phyloP scores from a whole-genome alignment of 2,888 invertebrate species.

The Muschampia plurimacula region DNA sequence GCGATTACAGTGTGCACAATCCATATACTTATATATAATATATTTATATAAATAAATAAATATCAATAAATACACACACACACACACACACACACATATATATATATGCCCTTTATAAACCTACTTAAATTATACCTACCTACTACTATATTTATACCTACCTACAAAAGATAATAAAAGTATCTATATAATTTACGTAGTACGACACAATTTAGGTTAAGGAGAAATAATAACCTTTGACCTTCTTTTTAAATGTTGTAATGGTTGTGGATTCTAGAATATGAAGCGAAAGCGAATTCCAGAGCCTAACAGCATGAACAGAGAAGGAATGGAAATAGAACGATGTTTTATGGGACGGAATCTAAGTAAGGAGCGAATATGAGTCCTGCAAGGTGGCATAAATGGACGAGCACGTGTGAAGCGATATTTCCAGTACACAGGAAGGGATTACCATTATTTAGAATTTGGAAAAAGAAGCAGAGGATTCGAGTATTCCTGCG shows the following conservation, averaged over 20 bases:
- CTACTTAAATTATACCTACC: too few relatives aligned
- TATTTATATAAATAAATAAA: too few relatives aligned
- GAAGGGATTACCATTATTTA: background rate
- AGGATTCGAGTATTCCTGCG: background rate
- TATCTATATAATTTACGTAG: too few relatives aligned
- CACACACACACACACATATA: too few relatives aligned
- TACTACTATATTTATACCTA: too few relatives aligned
- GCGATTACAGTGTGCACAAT: too few relatives aligned
- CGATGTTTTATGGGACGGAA: background rate
- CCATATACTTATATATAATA: too few relatives aligned
- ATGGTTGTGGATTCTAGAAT: background rate
- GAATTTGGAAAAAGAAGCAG: background rate
- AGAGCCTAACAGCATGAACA: background rate
- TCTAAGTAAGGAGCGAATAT: background rate
- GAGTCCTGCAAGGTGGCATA: background rate
- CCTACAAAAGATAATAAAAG: too few relatives aligned
- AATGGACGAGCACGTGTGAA: background rate
- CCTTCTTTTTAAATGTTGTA: background rate
- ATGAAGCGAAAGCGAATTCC: background rate
- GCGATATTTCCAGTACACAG: background rate
- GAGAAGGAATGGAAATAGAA: background rate
- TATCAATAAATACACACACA: too few relatives aligned
- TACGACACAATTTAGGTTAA: too few relatives aligned
- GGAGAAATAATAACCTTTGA: background rate
- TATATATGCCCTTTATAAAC: too few relatives aligned